These are phyloP conservation scores for Nebria brevicollis DNA, from an alignment of 2,888 invertebrate species.

Conservation along the genomic window DNA sequence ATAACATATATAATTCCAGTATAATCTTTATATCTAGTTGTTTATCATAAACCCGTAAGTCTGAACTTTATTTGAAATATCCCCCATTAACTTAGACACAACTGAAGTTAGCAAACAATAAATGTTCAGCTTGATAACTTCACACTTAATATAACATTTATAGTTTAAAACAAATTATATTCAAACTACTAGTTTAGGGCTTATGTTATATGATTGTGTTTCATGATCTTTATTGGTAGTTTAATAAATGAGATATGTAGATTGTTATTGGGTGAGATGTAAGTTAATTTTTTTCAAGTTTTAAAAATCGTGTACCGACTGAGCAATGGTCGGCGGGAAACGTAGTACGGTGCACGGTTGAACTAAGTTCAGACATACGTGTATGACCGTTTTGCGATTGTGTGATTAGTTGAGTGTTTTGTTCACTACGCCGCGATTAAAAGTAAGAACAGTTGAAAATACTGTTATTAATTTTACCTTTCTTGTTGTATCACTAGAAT, in stretches of 20 bases:
- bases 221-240: no score
- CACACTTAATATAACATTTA: neutral
- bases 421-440: slow-evolving; percentile 71
- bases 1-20: neutral
- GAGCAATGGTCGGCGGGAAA: slow-evolving; percentile 49
- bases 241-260: no score
- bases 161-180: neutral
- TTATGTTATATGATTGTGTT: no score
- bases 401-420: slow-evolving; percentile 67
- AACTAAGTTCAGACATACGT: slow-evolving; percentile 41
- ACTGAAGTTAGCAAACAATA: neutral
- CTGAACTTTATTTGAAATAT: neutral
- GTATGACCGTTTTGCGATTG: slow-evolving; percentile 55
- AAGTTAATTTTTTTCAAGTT: neutral
- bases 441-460: slow-evolving; percentile 50
- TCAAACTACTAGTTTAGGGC: neutral
- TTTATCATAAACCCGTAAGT: neutral
- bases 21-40: neutral
- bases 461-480: slow-evolving; percentile 20
- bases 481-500: neutral
- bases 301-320: slow-evolving; percentile 48
- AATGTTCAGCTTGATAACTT: neutral
- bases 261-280: neutral
- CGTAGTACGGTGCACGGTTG: slow-evolving; percentile 22
- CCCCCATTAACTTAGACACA: neutral